Evolutionary conservation across 2,113 vertebrate genomes (phyloP), one percentile per base, ranked within the genome.

Genomic region (Silurus asotus): DNA sequence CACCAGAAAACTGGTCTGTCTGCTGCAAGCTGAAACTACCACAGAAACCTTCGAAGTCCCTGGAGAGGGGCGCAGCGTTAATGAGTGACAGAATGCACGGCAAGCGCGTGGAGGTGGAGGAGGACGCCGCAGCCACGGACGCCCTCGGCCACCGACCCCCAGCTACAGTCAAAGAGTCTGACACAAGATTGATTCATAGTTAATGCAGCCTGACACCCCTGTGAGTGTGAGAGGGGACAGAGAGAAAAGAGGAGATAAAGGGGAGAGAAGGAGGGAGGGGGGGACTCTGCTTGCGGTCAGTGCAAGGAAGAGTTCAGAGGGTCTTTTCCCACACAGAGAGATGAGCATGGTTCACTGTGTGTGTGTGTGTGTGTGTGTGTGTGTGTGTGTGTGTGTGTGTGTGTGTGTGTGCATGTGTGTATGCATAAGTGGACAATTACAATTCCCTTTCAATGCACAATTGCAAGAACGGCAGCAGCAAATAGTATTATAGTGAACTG

Each of bases 151-250:
- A 91, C 90, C 93, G 91, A 93, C 90, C 90, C 94, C 94, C 94
- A 94, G 94, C 93, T 94, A 93, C 94, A 94, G 94, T 95, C 93
- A 95, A 95, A 95, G 93, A 94, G 93, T 91, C 90, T 91, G 92
- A 91, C 92, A 89, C 92, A 95, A 95, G 94, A 95, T 95, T 95
- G 94, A 95, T 94, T 95, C 93, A 95, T 95, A 95, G 94, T 95
- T 95, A 95, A 95, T 93, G 88, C 92, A 92, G 93, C 92, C 93
- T 94, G 94, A 95, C 94, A 94, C 93, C 92, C 93, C 89, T 92
- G 94, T 90, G 92, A 93, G 91, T 89, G 92, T 92, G 93, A 93
- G 94, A 93, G 93, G 37, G 92, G 92, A 91, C 90, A 86, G 25
- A 93, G 93, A 95, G 93, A 94, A 94, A 94, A 93, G 93, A 90